Conservation (phyloP, 2,113 vertebrate species). For the Sminthopsis crassicaudata region DNA sequence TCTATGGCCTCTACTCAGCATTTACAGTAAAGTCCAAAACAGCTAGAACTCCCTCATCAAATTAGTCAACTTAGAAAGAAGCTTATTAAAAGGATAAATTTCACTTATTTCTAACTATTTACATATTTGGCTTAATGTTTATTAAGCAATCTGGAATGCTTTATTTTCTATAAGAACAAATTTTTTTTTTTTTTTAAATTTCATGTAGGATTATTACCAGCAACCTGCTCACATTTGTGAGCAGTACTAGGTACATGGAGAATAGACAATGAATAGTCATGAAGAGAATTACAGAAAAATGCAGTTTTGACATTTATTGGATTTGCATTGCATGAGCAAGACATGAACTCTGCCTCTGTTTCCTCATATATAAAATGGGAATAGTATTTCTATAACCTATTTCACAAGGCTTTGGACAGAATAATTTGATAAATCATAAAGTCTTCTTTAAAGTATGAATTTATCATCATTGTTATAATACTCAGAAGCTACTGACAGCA, state of each 20-base stretch:
- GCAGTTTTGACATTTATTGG: background rate
- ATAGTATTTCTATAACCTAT: background rate
- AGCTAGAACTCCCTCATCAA: background rate
- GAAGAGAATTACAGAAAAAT: background rate
- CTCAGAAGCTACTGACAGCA: background rate
- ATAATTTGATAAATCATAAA: background rate
- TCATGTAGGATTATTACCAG: slow-evolving; percentile 35
- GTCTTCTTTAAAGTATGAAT: background rate
- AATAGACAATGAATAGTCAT: background rate
- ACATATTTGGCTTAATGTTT: background rate
- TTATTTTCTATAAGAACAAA: slow-evolving; percentile 53
- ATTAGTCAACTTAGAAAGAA: slow-evolving; percentile 31
- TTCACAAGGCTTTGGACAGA: background rate
- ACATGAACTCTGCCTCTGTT: background rate
- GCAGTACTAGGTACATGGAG: background rate
- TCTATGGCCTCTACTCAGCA: background rate
- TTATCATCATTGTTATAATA: background rate
- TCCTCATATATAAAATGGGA: background rate
- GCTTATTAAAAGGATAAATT: slow-evolving; percentile 13
- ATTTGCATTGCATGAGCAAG: background rate
- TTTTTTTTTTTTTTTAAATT: slow-evolving; percentile 28
- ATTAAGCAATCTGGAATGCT: slow-evolving; percentile 19
- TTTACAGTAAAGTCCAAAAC: background rate
- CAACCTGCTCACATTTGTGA: background rate
- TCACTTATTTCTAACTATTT: background rate